Base-by-base conservation (phyloP, 1,140 invertebrate genomes). In the Daktulosphaira vitifoliae region DNA sequence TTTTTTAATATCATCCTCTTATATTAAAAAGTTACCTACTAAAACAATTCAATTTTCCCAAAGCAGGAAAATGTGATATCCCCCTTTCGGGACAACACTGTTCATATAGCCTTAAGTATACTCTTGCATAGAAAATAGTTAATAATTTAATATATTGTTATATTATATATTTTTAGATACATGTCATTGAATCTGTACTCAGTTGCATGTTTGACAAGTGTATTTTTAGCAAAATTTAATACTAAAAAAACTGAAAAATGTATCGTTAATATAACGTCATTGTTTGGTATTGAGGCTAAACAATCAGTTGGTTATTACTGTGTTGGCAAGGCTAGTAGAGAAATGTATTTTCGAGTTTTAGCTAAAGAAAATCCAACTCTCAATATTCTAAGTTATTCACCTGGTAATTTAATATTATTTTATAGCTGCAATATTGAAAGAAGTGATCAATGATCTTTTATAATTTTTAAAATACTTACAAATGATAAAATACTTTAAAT, bases 211-310 rank as follows among this genome's bases (percentile, higher is more conserved):
- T 74, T 96, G 8, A 97, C 93, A 70, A 81, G 82, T 29, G 79
- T 84, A 29, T 90, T 92, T 71, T 80, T 89, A 71, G 74, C 80
- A 56, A 66, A 75, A 13, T 82, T 85, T 68, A 76, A 80, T 20
- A 29, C 62, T 6, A 64, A 62, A n/a, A 51, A 67, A 6, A 72
- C 56, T 75, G 67, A 84, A 67, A 75, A 79, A 71, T 72, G 81
- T 42, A 80, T 96, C 22, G 81, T 97, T 0, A 96, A 97, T 72
- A 87, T 96, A 3, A 91, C 90, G 26, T 96, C 93, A 2, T 74
- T 94, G 25, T 84, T 82, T 70, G 92, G 82, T 9, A 75, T 92
- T 13, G 75, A 87, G 71, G 85, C 92, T 0, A 84, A 86, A 71
- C 81, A 84, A 70, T 85, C 84, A 5, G 77, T 89, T 78, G 81